Conservation (phyloP, 2,888 invertebrate genomes). For the Cartodere bifasciata region DNA sequence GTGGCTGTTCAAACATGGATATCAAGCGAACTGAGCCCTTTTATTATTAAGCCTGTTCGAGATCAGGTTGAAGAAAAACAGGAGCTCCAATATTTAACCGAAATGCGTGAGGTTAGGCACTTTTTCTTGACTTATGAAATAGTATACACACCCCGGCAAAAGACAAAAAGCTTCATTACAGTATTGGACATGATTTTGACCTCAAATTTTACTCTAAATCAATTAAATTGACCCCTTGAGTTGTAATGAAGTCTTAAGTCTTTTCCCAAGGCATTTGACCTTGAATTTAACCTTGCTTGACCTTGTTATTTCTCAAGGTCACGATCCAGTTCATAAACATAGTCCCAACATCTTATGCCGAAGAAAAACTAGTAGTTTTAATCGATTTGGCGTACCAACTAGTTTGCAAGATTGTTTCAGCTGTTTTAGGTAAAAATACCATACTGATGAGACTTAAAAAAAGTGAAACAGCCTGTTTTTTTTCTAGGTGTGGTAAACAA, state of each 20-base stretch:
- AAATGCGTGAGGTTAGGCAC: slow-evolving; percentile 53
- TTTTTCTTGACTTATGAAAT: no score
- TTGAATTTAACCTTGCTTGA: no score
- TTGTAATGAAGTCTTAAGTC: no score
- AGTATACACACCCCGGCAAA: no score
- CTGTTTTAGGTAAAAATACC: slow-evolving; percentile 45
- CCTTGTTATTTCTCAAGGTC: neutral
- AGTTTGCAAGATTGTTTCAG: slow-evolving; percentile 35
- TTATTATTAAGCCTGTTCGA: slow-evolving; percentile 41
- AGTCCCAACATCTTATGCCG: slow-evolving; percentile 34
- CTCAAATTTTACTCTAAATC: no score
- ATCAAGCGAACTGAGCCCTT: slow-evolving; percentile 40
- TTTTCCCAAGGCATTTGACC: no score
- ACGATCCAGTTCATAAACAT: slow-evolving; percentile 45
- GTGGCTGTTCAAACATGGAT: slow-evolving; percentile 37
- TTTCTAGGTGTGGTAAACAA: slow-evolving; percentile 58
- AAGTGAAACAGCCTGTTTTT: no score
- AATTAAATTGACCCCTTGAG: no score
- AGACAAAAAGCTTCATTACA: no score
- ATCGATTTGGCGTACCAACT: slow-evolving; percentile 41
- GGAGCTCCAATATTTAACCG: slow-evolving; percentile 51
- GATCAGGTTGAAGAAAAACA: slow-evolving; percentile 46
- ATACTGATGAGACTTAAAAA: no score
- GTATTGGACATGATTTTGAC: no score
- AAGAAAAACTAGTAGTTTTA: slow-evolving; percentile 37